A percentile compares a stretch with the other conserved stretches of the same genome.
phyloP scores from a whole-genome alignment of 2,888 invertebrate species.

The Spodoptera littoralis region DNA sequence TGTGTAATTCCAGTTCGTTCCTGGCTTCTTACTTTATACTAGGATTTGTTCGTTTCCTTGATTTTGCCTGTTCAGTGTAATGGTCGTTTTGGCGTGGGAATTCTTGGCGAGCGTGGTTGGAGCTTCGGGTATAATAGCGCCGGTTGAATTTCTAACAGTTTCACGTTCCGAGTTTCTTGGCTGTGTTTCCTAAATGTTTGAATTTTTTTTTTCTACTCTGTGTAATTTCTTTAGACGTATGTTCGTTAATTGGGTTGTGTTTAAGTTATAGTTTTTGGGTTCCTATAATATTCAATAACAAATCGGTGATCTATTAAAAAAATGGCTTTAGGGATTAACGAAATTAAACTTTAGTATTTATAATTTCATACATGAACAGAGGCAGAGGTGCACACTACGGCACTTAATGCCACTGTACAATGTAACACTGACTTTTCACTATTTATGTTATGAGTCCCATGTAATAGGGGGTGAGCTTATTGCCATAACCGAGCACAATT shows the following conservation, averaged over 20 bases:
- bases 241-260: conserved; percentile 4
- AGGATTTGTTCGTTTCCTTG: conserved; percentile 59
- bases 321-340: too few species aligned
- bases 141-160: conserved; percentile 55
- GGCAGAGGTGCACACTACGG: too few species aligned
- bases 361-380: too few species aligned
- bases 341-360: too few species aligned
- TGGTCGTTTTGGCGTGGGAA: conserved; percentile 48
- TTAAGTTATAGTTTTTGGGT: conserved; percentile 1
- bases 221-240: conserved; percentile 26
- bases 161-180: conserved; percentile 37
- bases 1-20: too few species aligned
- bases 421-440: too few species aligned
- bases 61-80: conserved; percentile 49
- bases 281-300: too few species aligned
- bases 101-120: conserved; percentile 48
- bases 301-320: too few species aligned
- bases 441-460: too few species aligned
- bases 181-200: conserved; percentile 40
- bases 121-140: conserved; percentile 47
- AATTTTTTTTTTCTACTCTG: conserved; percentile 32
- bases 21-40: conserved; percentile 51
- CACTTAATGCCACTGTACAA: too few species aligned
- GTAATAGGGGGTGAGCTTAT: too few species aligned
- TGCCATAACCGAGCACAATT: too few species aligned